Conservation (phyloP, 2,888 invertebrate genomes). For the Drosophila lacicola region DNA sequence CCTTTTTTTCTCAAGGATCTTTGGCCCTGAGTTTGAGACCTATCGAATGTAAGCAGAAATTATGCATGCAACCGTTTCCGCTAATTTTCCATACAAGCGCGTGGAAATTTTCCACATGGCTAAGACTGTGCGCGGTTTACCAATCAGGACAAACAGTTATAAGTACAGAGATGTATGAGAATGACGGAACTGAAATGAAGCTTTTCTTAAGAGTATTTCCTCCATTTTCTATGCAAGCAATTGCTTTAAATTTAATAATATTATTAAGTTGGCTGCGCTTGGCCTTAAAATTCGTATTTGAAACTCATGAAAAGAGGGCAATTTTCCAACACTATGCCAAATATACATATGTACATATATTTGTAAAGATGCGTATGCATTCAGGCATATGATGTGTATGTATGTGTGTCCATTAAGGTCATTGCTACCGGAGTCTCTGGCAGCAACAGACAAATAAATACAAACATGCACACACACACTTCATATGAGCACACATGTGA, state of each 20-base stretch:
- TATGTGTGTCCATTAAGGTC: constrained; percentile 10
- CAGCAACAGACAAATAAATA: constrained; percentile 12
- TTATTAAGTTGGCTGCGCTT: constrained; percentile 1
- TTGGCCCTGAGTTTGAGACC: too few species aligned
- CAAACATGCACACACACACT: neutral
- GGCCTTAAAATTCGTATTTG: neutral
- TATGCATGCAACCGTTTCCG: too few species aligned
- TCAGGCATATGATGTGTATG: neutral
- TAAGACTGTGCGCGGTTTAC: too few species aligned
- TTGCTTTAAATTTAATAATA: neutral
- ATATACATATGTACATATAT: neutral
- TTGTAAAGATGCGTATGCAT: neutral
- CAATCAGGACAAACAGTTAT: too few species aligned
- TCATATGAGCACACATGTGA: neutral
- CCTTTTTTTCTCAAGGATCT: too few species aligned
- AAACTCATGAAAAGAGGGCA: too few species aligned
- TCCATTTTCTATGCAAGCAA: neutral
- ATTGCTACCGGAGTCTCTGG: constrained; percentile 8
- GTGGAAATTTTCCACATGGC: too few species aligned
- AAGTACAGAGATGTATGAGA: too few species aligned
- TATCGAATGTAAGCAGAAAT: too few species aligned
- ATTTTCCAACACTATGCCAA: neutral
- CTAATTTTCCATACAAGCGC: too few species aligned
- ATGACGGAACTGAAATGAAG: too few species aligned
- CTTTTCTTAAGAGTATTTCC: too few species aligned